Percentiles rank a stretch among this genome's conserved stretches.
phyloP scores from a whole-genome alignment of 2,797 vertebrate species.

The Thalassophryne amazonica region DNA sequence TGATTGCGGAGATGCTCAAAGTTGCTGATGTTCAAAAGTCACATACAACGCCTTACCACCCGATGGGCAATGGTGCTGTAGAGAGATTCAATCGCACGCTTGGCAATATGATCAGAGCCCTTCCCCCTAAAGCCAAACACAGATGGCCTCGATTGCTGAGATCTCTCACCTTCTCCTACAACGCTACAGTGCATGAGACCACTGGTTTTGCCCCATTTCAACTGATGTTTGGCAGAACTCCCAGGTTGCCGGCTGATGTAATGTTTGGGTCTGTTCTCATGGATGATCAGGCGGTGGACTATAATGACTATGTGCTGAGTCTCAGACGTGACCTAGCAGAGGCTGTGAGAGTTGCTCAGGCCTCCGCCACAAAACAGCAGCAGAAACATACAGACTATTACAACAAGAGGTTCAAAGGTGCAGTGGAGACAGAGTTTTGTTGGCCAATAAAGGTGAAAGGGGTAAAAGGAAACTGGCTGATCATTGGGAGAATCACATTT shows the following conservation, averaged over 20 bases:
- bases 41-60: not conserved
- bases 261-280: constrained; percentile 9
- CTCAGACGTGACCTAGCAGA: not conserved
- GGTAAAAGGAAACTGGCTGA: constrained; percentile 19
- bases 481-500: constrained; percentile 1
- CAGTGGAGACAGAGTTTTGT: constrained; percentile 1
- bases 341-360: not conserved
- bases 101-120: constrained; percentile 3
- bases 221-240: constrained; percentile 6
- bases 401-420: constrained; percentile 4
- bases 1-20: constrained; percentile 5
- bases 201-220: constrained; percentile 1
- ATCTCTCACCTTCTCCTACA: constrained; percentile 15
- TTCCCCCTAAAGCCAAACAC: not conserved
- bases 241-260: constrained; percentile 11
- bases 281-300: constrained; percentile 3
- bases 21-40: constrained; percentile 4
- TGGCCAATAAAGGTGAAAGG: constrained; percentile 6
- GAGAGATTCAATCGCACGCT: constrained; percentile 5
- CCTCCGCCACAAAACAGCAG: not conserved
- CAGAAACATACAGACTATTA: constrained; percentile 1
- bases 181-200: constrained; percentile 3
- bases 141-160: constrained; percentile 3
- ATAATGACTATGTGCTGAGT: not conserved
- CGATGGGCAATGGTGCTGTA: not conserved